These are phyloP conservation scores for Pachyseris speciosa DNA, from an alignment of 64 coral and sea anemone genomes.

Conservation along the genomic window DNA sequence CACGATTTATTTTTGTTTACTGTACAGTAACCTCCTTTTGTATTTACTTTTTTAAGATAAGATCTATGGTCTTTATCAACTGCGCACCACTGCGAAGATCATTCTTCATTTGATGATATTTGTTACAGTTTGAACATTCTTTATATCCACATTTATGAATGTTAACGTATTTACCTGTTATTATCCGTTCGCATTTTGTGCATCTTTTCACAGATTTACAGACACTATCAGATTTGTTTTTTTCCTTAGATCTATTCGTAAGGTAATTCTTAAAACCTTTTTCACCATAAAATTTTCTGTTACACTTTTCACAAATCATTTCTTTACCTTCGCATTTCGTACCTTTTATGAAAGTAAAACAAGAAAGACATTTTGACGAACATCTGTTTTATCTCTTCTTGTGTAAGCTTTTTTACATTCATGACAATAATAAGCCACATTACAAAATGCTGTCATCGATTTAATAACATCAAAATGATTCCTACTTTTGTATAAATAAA, in stretches of 20 bases:
- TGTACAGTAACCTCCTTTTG: not conserved
- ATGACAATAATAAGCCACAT: not conserved
- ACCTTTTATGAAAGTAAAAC: constrained; percentile 13
- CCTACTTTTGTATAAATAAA: constrained; percentile 5
- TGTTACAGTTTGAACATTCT: not conserved
- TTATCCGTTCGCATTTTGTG: constrained; percentile 15
- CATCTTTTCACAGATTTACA: constrained; percentile 1
- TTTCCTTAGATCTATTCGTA: too few species aligned
- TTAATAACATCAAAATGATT: constrained; percentile 71
- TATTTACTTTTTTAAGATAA: not conserved
- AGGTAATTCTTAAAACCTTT: constrained; percentile 30
- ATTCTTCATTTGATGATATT: too few species aligned
- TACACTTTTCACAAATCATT: constrained; percentile 30
- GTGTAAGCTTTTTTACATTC: too few species aligned
- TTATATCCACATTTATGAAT: constrained; percentile 2
- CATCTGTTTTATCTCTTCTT: too few species aligned
- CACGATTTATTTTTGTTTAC: not conserved
- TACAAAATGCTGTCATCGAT: constrained; percentile 7
- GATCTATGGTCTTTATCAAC: not conserved
- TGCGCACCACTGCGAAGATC: too few species aligned
- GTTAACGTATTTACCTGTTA: not conserved
- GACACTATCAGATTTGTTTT: constrained; percentile 2
- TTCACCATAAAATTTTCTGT: constrained; percentile 30
- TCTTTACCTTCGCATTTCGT: constrained; percentile 14
- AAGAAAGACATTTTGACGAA: too few species aligned